Conservation (phyloP, 1,140 invertebrate genomes). For the Rhyzopertha dominica region DNA sequence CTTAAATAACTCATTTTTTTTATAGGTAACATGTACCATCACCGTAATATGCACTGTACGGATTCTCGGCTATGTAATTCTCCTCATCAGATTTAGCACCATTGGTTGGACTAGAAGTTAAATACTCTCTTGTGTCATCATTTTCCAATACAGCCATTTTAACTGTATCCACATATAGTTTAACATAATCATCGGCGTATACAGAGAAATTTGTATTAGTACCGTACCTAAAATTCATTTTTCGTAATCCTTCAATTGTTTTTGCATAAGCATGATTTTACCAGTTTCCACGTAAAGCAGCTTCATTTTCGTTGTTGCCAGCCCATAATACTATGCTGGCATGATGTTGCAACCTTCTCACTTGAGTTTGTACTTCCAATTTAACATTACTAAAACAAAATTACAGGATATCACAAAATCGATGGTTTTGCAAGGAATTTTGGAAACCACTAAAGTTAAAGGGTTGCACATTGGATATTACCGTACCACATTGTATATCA, state of each 20-base stretch:
- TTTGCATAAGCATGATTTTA: no score
- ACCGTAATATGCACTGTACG: conserved; percentile 75
- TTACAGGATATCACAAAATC: no score
- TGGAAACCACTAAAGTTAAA: no score
- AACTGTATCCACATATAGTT: conserved; percentile 80
- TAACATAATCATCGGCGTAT: conserved; percentile 79
- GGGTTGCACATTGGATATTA: no score
- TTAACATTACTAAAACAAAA: conserved; percentile 50
- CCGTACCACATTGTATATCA: no score
- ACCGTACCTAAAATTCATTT: conserved; percentile 49
- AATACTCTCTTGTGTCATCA: conserved; percentile 62
- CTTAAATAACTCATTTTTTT: no score
- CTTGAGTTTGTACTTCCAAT: conserved; percentile 78
- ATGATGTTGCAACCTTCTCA: conserved; percentile 80
- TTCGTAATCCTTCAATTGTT: no score
- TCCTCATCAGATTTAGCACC: conserved; percentile 70
- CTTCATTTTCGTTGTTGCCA: conserved; percentile 98
- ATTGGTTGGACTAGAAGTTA: conserved; percentile 91
- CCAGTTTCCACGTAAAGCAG: conserved; percentile 80
- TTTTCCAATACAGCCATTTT: conserved; percentile 57
- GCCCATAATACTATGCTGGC: conserved; percentile 86
- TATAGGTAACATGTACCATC: conserved; percentile 83
- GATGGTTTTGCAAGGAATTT: no score
- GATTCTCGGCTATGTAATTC: conserved; percentile 68
- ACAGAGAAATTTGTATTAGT: conserved; percentile 53